Conservation (phyloP, 2,888 invertebrate genomes). For the Corbicula japonica region DNA sequence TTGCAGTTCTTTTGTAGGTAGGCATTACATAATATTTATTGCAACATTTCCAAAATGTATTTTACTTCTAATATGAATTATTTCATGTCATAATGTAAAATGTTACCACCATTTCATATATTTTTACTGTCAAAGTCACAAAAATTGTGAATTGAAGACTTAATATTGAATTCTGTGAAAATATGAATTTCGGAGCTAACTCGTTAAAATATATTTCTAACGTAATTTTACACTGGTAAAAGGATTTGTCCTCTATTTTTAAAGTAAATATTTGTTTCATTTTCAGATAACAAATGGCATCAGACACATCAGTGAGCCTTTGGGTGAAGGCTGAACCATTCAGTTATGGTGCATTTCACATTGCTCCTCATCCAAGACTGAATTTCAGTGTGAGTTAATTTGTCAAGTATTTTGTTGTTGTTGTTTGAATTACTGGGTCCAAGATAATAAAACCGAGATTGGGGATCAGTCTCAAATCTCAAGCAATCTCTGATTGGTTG, state of each 20-base stretch:
- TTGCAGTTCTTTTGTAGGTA: no score
- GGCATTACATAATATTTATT: no score
- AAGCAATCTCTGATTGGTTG: no score
- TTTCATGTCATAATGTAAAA: no score
- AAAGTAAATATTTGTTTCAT: background rate
- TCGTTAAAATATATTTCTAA: background rate
- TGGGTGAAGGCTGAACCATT: slow-evolving; percentile 86
- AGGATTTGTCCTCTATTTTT: background rate
- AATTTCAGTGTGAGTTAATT: slow-evolving; percentile 81
- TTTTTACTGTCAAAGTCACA: no score
- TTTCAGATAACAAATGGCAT: slow-evolving; percentile 47
- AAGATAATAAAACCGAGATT: no score
- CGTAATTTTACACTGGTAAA: background rate
- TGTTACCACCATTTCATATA: no score
- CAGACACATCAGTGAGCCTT: slow-evolving; percentile 72
- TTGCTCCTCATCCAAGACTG: slow-evolving; percentile 85
- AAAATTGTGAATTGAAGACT: background rate
- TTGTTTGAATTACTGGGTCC: no score
- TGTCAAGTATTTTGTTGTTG: no score
- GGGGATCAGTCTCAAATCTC: no score
- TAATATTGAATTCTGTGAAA: background rate
- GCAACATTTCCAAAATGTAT: no score
- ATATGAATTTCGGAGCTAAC: background rate
- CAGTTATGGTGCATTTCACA: slow-evolving; percentile 85
- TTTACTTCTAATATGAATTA: no score